Evolutionary conservation across 2,888 invertebrate genomes (phyloP), one percentile per base, ranked within the genome.

Genomic region (Drosophila mercatorum): DNA sequence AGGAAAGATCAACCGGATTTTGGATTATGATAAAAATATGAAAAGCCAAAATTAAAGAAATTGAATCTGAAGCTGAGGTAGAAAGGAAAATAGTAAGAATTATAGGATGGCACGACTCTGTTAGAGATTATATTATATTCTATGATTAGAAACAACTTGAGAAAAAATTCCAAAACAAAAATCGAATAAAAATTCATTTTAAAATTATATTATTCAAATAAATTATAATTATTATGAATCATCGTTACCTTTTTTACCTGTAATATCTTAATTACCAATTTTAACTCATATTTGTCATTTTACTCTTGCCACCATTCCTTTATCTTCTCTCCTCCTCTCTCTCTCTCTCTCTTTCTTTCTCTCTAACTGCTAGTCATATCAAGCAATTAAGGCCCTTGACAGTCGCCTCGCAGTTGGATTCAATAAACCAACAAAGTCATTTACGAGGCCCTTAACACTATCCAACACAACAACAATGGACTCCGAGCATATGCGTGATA

Each of bases 401-500:
- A 77, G 65, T 58, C 65, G 49, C 22, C 62, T 64, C 55, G 57
- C 72, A 81, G 72, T 80, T 85, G 70, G 40, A 75, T 68, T 62
- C 85, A 84, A 78, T 84, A 84, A 88, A 62, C 74, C 85, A 79
- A 81, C 74, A 79, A 85, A 81, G 75, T 80, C 75, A 83, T 82
- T 86, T 80, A 76, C 75, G 83, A 78, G 75, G 64, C 81, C 77
- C 77, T 89, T 88, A 76, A 76, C 83, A 81, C 83, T 62, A 80
- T 64, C 52, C 52, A 59, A 46, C 40, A 36, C 60, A 73, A 59
- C 63, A 73, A 63, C 46, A 53, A 61, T 5, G 36, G 26, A 62
- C 55, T 56, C 69, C 58, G 28, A 43, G 62, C 52, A 60, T 61
- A 66, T 66, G 44, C 55, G 55, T 61, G 55, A 72, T 72, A 73